Evolutionary conservation across 1,140 invertebrate species (phyloP), one percentile per base, ranked within the genome.

Genomic region (Telenomus remus): DNA sequence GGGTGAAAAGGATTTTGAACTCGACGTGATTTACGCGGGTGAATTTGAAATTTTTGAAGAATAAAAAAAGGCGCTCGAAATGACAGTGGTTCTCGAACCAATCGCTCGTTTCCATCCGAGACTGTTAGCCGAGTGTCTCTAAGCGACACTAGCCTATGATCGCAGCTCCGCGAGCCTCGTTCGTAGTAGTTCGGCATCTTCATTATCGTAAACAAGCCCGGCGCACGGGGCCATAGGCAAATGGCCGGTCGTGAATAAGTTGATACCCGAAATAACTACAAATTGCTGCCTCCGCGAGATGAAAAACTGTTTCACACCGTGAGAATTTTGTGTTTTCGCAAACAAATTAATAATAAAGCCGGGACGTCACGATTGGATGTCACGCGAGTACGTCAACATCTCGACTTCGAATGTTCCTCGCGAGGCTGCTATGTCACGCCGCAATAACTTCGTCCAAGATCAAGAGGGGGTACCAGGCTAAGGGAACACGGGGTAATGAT

Each of bases 101-200:
- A 72, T 72, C 59, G 53, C 44, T 37, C 55, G 47, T 53, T 37
- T 46, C 34, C 48, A 42, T 53, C 43, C 13, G 19, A 15, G 60
- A 59, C 59, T 64, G 53, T 64, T 48, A 39, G 44, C 56, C 14
- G 14, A 46, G 60, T 64, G 54, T 48, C 54, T 53, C 46, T 42
- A 53, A 57, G 44, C 54, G 69, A 51, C 60, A 51, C 43, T 33
- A 64, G 69, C 42, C 59, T 53, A 72, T 63, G 43, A 63, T 63
- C 53, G 19, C 43, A 51, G 53, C 44, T 49, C 49, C 35, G 59
- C 27, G 37, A 55, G 51, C 42, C 59, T 57, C 59, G 53, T 71
- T 63, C 53, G 59, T 71, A 71, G 68, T 71, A 71, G 68, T 71
- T 71, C 68, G 68, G 68, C 68, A 71, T 71, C 68, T 71, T 71